These are phyloP conservation scores for Hoplodrina ambigua DNA, from an alignment of 2,888 invertebrate species.

Conservation along the genomic window DNA sequence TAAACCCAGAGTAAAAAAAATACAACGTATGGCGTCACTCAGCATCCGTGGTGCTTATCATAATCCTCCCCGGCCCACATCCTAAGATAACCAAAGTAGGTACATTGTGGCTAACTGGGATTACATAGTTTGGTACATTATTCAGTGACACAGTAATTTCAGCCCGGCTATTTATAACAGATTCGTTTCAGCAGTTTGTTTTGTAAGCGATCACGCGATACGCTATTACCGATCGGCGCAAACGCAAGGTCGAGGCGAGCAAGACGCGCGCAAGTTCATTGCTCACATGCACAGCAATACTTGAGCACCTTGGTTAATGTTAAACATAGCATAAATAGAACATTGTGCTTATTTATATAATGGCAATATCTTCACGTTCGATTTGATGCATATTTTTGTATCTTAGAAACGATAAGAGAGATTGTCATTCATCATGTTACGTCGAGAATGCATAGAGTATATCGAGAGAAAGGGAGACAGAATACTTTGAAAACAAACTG, in stretches of 20 bases:
- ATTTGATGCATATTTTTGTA: slow-evolving; percentile 1
- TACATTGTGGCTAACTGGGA: slow-evolving; percentile 9
- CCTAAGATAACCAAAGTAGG: slow-evolving; percentile 32
- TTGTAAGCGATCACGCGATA: slow-evolving; percentile 64
- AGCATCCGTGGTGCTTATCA: slow-evolving; percentile 33
- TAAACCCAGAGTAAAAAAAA: slow-evolving; percentile 13
- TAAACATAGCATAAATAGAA: slow-evolving; percentile 49
- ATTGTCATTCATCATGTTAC: slow-evolving; percentile 10
- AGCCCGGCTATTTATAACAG: slow-evolving; percentile 41
- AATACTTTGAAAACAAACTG: slow-evolving; percentile 21
- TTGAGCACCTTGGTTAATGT: slow-evolving; percentile 55
- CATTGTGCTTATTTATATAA: slow-evolving; percentile 24
- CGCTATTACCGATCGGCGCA: slow-evolving; percentile 46
- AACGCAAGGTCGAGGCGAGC: slow-evolving; percentile 76
- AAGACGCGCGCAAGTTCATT: slow-evolving; percentile 73
- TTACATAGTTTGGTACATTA: slow-evolving; percentile 19
- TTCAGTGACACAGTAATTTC: slow-evolving; percentile 50
- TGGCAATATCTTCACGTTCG: slow-evolving; percentile 31
- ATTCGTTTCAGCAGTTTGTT: slow-evolving; percentile 61
- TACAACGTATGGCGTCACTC: slow-evolving; percentile 2
- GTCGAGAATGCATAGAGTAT: slow-evolving; percentile 15
- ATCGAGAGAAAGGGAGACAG: slow-evolving; percentile 30
- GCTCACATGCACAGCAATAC: slow-evolving; percentile 63
- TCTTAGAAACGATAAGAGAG: not conserved
- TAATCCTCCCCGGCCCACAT: slow-evolving; percentile 30